A percentile compares a stretch with the other conserved stretches of the same genome.
Evolutionary conservation across 2,797 vertebrate genomes (phyloP).

Genomic region (Gymnothorax javanicus): DNA sequence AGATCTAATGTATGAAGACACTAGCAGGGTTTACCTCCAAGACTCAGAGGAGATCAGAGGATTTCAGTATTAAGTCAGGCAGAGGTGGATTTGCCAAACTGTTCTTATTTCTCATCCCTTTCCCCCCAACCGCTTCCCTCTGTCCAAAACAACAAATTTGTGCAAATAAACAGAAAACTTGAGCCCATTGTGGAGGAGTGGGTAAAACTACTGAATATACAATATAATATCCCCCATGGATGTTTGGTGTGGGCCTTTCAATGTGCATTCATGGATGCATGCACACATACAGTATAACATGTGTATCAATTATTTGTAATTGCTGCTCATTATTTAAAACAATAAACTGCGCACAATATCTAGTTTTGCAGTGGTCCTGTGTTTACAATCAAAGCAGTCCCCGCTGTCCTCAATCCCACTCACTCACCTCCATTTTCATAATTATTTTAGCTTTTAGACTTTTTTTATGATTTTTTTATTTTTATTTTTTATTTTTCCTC

Average conservation of each 20-base stretch:
- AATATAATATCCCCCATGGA: not conserved
- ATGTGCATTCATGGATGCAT: not conserved
- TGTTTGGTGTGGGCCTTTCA: not conserved
- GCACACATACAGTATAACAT: not conserved
- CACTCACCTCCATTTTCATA: not conserved
- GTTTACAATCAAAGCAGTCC: too few relatives aligned
- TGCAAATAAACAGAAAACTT: not conserved
- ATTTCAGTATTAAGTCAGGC: slow-evolving; percentile 45
- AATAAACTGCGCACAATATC: too few relatives aligned
- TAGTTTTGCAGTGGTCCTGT: too few relatives aligned
- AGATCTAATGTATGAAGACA: slow-evolving; percentile 17
- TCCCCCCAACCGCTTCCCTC: not conserved
- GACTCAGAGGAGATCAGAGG: slow-evolving; percentile 28
- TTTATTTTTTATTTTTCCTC: not conserved
- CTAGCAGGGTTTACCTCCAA: slow-evolving; percentile 37
- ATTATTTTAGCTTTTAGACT: not conserved
- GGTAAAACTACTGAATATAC: not conserved
- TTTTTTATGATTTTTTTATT: not conserved
- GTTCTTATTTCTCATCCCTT: slow-evolving; percentile 25
- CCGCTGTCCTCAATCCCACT: not conserved
- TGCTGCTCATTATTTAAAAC: too few relatives aligned
- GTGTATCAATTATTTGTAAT: too few relatives aligned
- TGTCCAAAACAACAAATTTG: not conserved
- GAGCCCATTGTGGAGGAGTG: not conserved
- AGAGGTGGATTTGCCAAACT: slow-evolving; percentile 52